A percentile compares a stretch with the other conserved stretches of the same genome.
These are phyloP conservation scores for Erethizon dorsatum DNA, from an alignment of 2,797 vertebrate genomes.

Conservation along the genomic window DNA sequence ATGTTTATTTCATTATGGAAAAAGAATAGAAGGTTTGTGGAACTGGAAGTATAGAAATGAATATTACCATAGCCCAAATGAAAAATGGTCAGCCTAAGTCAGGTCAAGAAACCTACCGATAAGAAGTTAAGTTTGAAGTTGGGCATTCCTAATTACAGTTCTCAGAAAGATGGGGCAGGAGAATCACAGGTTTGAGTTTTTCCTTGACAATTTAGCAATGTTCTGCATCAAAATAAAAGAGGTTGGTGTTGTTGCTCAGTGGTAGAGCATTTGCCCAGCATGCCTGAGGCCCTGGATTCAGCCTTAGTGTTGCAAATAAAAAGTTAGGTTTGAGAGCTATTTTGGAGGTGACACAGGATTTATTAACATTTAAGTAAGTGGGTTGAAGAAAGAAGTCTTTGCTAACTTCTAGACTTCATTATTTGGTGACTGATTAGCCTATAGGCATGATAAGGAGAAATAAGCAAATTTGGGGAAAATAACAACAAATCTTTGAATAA, in stretches of 20 bases:
- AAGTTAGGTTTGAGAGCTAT: background rate
- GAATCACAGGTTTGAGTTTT: background rate
- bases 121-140: background rate
- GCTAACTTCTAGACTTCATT: background rate
- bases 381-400: background rate
- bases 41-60: background rate
- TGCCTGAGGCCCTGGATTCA: background rate
- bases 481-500: background rate
- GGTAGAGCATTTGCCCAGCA: background rate
- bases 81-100: background rate
- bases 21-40: background rate
- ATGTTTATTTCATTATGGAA: background rate
- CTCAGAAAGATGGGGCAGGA: background rate
- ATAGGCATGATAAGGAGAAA: background rate
- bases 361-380: background rate
- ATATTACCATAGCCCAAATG: background rate
- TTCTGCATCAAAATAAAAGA: background rate
- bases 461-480: constrained; percentile 6
- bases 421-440: background rate
- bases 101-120: background rate
- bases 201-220: background rate
- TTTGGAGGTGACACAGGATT: background rate
- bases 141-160: background rate
- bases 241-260: background rate
- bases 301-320: background rate